These are phyloP conservation scores for Psephotus haematonotus DNA, from an alignment of 2,113 vertebrate genomes.

Conservation along the genomic window DNA sequence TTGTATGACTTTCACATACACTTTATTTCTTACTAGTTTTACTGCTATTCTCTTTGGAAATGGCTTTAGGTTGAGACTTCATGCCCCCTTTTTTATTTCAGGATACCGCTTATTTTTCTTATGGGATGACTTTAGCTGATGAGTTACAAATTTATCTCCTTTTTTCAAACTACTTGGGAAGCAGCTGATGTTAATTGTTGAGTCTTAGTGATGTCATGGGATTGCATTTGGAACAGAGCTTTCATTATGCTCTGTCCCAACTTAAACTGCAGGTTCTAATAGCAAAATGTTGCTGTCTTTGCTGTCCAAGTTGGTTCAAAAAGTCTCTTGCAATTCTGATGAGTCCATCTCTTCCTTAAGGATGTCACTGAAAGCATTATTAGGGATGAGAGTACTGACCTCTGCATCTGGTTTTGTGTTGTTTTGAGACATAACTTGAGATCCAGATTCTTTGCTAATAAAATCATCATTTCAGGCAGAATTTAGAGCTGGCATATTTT, in stretches of 20 bases:
- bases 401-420: constrained; percentile 70
- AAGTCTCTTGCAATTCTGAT: not conserved
- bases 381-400: constrained; percentile 50
- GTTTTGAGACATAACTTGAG: constrained; percentile 59
- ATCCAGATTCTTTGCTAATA: constrained; percentile 67
- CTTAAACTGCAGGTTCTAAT: not conserved
- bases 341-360: constrained; percentile 46
- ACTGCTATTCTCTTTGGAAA: not conserved
- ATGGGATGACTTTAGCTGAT: not conserved
- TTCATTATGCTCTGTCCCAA: constrained; percentile 36
- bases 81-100: not conserved
- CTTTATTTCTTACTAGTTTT: not conserved
- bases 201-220: constrained; percentile 47
- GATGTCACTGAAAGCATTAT: constrained; percentile 57
- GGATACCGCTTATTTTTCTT: not conserved
- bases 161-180: constrained; percentile 41
- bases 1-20: not conserved
- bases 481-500: constrained; percentile 58
- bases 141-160: not conserved
- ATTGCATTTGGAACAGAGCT: constrained; percentile 33
- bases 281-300: not conserved
- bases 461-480: constrained; percentile 66
- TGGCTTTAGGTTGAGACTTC: not conserved
- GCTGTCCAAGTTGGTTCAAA: constrained; percentile 15
- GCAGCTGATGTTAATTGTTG: constrained; percentile 53